Evolutionary conservation across 2,797 vertebrate species (phyloP).

Genomic region (Thripadectes ignobilis): DNA sequence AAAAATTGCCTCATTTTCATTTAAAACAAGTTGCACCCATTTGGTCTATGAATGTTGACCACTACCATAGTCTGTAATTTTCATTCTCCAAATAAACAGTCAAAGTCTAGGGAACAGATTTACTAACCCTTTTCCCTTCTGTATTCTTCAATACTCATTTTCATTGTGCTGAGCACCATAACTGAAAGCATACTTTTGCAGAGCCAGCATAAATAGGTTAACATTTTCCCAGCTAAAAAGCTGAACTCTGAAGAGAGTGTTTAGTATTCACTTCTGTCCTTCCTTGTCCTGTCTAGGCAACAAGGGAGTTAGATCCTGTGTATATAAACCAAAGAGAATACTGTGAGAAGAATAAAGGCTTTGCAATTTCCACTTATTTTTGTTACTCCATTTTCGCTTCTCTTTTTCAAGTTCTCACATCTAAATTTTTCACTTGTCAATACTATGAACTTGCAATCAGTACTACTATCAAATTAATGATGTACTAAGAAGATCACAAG

Average conservation of each 20-base stretch:
- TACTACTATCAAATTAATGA: not conserved
- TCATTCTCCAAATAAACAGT: not conserved
- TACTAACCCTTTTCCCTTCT: not conserved
- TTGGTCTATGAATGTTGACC: not conserved
- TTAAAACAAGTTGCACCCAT: not conserved
- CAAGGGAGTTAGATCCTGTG: not conserved
- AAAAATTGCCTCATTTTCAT: constrained; percentile 22
- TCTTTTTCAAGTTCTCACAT: not conserved
- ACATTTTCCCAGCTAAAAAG: not conserved
- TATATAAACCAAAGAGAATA: not conserved
- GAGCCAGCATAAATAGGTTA: not conserved
- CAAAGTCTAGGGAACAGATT: not conserved
- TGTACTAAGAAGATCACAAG: not conserved
- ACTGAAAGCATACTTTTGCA: not conserved
- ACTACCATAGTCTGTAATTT: not conserved
- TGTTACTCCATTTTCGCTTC: not conserved
- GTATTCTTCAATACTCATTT: not conserved
- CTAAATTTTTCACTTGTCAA: not conserved
- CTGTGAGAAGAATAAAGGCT: not conserved
- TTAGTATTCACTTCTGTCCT: constrained; percentile 37
- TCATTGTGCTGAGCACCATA: not conserved
- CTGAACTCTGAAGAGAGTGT: not conserved
- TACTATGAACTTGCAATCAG: not conserved
- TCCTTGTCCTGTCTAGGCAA: not conserved
- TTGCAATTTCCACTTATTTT: not conserved